Conservation (phyloP, 2,888 invertebrate species). For the Onchidella celtica region DNA sequence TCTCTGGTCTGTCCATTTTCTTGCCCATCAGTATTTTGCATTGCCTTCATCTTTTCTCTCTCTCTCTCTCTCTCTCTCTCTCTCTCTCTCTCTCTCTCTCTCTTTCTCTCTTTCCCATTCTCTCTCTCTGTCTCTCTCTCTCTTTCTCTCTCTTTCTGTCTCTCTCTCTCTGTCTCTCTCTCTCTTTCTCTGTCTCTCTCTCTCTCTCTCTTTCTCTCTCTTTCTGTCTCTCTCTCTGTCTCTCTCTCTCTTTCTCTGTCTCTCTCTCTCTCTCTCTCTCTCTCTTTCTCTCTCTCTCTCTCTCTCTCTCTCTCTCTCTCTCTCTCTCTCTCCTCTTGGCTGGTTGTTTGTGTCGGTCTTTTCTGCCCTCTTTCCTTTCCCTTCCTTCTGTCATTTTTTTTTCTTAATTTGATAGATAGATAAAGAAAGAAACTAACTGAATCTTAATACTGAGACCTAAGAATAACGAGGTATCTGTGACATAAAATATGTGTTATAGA, state of each 20-base stretch:
- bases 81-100: slow-evolving; percentile 14
- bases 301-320: slow-evolving; percentile 1
- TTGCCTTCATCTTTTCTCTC: not conserved
- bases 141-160: slow-evolving; percentile 9
- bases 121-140: not conserved
- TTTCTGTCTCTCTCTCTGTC: slow-evolving; percentile 10
- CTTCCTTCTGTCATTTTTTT: too few relatives aligned
- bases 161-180: slow-evolving; percentile 12
- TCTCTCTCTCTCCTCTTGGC: slow-evolving; percentile 1
- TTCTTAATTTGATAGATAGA: too few relatives aligned
- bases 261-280: not conserved
- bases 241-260: not conserved
- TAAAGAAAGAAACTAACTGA: too few relatives aligned
- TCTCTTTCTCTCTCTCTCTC: not conserved
- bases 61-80: slow-evolving; percentile 17
- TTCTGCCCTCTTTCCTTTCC: not conserved
- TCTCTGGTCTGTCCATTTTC: not conserved
- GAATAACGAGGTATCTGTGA: too few relatives aligned
- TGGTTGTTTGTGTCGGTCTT: not conserved
- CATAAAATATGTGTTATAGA: too few relatives aligned
- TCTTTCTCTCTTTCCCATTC: slow-evolving; percentile 28
- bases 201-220: not conserved
- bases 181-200: slow-evolving; percentile 9
- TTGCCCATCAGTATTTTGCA: not conserved
- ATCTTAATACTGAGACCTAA: too few relatives aligned